Evolutionary conservation across 2,113 vertebrate genomes (phyloP), one percentile per base, ranked within the genome.

Genomic region (Malurus alboscapulatus): DNA sequence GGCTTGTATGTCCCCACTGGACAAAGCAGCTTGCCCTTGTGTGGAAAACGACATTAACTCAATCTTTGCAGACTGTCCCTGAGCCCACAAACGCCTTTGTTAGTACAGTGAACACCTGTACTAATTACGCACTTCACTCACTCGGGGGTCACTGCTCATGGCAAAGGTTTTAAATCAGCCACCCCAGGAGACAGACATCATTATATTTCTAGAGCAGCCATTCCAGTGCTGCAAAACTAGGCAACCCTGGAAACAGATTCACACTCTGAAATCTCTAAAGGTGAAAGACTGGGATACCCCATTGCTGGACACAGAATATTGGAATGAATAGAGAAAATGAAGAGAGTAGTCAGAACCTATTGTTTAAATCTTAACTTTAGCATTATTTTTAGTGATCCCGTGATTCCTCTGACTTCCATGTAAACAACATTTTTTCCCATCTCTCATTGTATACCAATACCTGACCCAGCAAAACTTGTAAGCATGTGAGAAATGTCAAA

Each of bases 121-220:
- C 93, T 92, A 94, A 97, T 93, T 95, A 90, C 17, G 21, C 84
- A 89, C 88, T 91, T 87, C 32, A 84, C 83, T 96, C 94, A 78
- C 85, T 88, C 3, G 25, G 87, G 84, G 95, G 93, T 95, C 92
- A 94, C 53, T 67, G 73, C 87, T 90, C 69, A 73, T 92, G 94
- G 94, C 93, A 95, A 94, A 97, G 81, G 95, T 95, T 96, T 96
- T 93, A 94, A 96, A 96, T 95, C 92, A 95, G 91, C 67, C 91
- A 77, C 85, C 63, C 78, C 93, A 93, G 93, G 79, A 79, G 93
- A 95, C 76, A 89, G 89, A 80, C 84, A 85, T 80, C 57, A 74
- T 87, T 92, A 51, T 90, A 58, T 74, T 92, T 69, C 82, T 62
- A 66, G 17, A 76, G 78, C 69, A 93, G 66, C n/a, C 66, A 54